Percentiles rank a stretch among this genome's conserved stretches.
Conservation (phyloP, 2,797 vertebrate species). For the Pristis pectinata region DNA sequence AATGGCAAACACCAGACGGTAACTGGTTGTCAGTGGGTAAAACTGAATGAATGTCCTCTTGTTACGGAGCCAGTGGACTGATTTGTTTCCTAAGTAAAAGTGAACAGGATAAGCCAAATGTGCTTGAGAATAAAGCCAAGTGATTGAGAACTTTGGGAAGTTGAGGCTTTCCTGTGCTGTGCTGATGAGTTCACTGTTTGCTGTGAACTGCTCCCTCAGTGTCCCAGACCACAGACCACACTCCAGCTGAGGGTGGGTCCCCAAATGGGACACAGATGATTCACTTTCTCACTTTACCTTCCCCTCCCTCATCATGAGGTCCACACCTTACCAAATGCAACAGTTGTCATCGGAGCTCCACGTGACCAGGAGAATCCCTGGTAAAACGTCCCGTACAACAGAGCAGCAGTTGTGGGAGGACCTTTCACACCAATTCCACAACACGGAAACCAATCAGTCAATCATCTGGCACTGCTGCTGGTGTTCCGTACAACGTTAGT, state of each 20-base stretch:
- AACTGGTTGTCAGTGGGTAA: neutral
- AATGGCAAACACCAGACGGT: slow-evolving; percentile 9
- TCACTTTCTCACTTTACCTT: neutral
- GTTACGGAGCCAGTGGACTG: neutral
- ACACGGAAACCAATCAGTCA: no score
- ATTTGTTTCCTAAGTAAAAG: slow-evolving; percentile 8
- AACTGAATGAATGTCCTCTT: slow-evolving; percentile 6
- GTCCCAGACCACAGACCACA: neutral
- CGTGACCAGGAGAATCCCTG: neutral
- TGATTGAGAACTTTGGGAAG: neutral
- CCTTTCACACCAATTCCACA: neutral
- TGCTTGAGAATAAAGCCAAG: slow-evolving; percentile 27
- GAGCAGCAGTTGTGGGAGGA: neutral
- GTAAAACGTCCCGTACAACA: no score
- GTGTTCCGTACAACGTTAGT: no score
- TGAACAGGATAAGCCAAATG: neutral
- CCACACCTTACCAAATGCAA: neutral
- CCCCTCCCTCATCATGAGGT: neutral
- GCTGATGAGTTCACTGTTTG: neutral
- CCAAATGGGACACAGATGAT: neutral
- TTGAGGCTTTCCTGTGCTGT: neutral
- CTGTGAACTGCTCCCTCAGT: neutral
- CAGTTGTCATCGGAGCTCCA: no score
- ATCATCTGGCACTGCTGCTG: no score
- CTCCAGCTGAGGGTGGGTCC: neutral